phyloP scores from a whole-genome alignment of 2,888 invertebrate genomes.

The Spodoptera picta region DNA sequence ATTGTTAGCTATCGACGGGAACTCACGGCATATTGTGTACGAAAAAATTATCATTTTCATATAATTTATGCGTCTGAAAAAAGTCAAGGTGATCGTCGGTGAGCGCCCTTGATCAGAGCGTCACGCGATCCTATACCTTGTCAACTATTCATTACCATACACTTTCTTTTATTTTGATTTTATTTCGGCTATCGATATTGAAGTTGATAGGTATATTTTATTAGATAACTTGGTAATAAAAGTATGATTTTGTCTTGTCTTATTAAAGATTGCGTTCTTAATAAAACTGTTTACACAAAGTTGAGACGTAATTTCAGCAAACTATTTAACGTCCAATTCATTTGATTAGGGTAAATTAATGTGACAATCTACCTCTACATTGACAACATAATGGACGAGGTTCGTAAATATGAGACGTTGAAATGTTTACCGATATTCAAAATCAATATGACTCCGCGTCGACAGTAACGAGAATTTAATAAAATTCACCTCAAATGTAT shows the following conservation, averaged over 20 bases:
- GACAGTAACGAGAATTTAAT: conserved; percentile 15
- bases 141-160: conserved; percentile 50
- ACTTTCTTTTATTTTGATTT: conserved; percentile 30
- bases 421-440: conserved; percentile 22
- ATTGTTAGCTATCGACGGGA: conserved; percentile 22
- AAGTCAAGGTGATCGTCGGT: conserved; percentile 59
- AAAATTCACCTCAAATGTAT: conserved; percentile 32
- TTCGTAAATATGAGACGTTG: conserved; percentile 6
- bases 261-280: background rate
- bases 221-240: too few species aligned
- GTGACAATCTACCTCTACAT: too few species aligned
- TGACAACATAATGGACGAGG: background rate
- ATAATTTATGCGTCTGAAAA: conserved; percentile 54
- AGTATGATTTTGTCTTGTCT: conserved; percentile 3
- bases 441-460: conserved; percentile 24
- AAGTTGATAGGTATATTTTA: conserved; percentile 6
- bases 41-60: conserved; percentile 48
- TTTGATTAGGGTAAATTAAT: too few species aligned
- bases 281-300: too few species aligned
- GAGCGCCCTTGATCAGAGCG: conserved; percentile 51
- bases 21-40: conserved; percentile 24
- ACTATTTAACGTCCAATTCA: too few species aligned
- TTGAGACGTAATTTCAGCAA: too few species aligned
- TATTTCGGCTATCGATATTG: conserved; percentile 6
- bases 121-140: conserved; percentile 61